Evolutionary conservation across 1,140 invertebrate species (phyloP).

Genomic region (Oreohelix idahoensis): DNA sequence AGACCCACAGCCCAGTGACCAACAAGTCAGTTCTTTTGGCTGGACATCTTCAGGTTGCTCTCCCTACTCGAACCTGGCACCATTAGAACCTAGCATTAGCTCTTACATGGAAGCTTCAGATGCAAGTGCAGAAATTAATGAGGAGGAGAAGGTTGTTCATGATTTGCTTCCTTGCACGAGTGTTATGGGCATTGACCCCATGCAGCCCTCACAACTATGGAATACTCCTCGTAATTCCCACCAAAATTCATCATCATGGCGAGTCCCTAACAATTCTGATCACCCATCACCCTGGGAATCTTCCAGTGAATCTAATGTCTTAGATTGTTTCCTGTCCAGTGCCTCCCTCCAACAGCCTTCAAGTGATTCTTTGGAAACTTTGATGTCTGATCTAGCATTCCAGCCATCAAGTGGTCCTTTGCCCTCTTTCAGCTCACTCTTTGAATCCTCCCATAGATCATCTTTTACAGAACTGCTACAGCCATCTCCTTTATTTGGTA

Average conservation of each 20-base stretch:
- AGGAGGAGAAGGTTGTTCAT: constrained; percentile 37
- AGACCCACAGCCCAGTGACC: constrained; percentile 35
- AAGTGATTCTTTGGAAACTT: constrained; percentile 17
- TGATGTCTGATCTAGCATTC: constrained; percentile 37
- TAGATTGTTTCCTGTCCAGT: constrained; percentile 37
- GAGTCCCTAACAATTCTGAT: background rate
- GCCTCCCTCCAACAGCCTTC: constrained; percentile 16
- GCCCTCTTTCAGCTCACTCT: constrained; percentile 36
- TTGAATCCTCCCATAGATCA: constrained; percentile 21
- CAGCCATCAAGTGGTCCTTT: constrained; percentile 28
- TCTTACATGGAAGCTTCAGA: constrained; percentile 34
- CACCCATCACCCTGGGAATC: constrained; percentile 8
- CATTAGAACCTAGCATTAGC: constrained; percentile 20
- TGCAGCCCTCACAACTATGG: constrained; percentile 3
- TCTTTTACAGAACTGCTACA: constrained; percentile 24
- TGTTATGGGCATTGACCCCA: constrained; percentile 23
- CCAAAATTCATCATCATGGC: constrained; percentile 5
- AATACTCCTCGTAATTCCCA: background rate
- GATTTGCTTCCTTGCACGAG: constrained; percentile 36
- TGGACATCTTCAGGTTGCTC: constrained; percentile 21
- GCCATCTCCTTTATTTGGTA: background rate
- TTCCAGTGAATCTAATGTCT: background rate
- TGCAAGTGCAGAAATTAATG: background rate
- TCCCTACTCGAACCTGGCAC: constrained; percentile 6
- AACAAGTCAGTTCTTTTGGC: constrained; percentile 16